These are phyloP conservation scores for Pseudolaguvia tuberculata DNA, from an alignment of 2,113 vertebrate species.

Conservation along the genomic window DNA sequence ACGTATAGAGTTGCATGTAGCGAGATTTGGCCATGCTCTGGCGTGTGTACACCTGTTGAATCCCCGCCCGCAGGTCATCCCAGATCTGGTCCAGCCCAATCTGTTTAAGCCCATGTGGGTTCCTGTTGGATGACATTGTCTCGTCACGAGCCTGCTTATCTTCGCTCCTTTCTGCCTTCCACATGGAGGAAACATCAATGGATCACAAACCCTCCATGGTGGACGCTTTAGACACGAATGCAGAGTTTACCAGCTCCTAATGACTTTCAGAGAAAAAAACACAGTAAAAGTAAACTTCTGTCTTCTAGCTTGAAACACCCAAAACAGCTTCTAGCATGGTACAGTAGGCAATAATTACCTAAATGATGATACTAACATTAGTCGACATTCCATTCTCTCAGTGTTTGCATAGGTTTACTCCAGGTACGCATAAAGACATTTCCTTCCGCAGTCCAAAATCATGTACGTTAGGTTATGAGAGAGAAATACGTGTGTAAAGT, in stretches of 20 bases:
- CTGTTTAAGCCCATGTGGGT: conserved; percentile 85
- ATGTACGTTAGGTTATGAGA: too few relatives aligned
- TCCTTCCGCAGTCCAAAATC: too few relatives aligned
- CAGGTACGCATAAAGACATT: too few relatives aligned
- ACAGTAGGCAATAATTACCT: not conserved
- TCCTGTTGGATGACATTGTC: conserved; percentile 82
- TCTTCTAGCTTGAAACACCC: not conserved
- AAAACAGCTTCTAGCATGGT: not conserved
- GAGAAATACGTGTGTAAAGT: too few relatives aligned
- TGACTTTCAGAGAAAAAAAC: conserved; percentile 54
- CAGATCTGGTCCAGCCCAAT: conserved; percentile 91
- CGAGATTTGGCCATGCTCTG: conserved; percentile 89
- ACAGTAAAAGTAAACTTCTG: not conserved
- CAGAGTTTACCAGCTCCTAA: conserved; percentile 44
- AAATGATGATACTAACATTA: not conserved
- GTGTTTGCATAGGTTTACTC: too few relatives aligned
- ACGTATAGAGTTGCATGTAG: conserved; percentile 94
- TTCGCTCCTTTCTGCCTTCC: conserved; percentile 4
- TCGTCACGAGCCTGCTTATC: conserved; percentile 16
- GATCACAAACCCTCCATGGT: conserved; percentile 27
- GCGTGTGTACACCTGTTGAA: conserved; percentile 87
- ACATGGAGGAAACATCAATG: not conserved
- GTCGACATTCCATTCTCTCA: not conserved
- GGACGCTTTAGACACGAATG: not conserved
- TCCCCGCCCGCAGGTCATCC: conserved; percentile 85